Base-by-base conservation (phyloP, 2,113 vertebrate genomes). In the Tamias sibiricus region DNA sequence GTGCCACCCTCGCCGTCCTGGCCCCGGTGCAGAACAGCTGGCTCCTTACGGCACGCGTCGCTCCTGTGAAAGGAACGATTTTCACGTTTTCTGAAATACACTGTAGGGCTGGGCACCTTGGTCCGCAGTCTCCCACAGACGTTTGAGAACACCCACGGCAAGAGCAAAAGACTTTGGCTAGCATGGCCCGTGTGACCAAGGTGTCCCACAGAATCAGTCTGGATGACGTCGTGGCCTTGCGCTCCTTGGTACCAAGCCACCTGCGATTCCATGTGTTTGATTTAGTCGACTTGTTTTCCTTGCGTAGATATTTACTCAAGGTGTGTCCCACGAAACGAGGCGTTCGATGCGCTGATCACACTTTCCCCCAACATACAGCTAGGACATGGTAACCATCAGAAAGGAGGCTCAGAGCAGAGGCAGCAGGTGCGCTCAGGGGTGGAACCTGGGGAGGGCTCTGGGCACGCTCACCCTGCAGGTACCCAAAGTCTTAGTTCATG, bases 151-250 rank as follows among this genome's bases (percentile, higher is more conserved):
- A 30, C 52, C 12, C 24, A 59, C 24, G 9, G 1, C 6, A 35
- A 37, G 52, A 83, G n/a, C 2, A 24, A 13, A 49, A 49, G 47
- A 10, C 47, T n/a, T 40, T 32, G 40, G 19, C 24, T 10, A 52
- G 16, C 2, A 57, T 19, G 54, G 17, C 19, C 20, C 1, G 2
- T 19, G 17, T 57, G 54, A 52, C 14, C 49, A 12, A 52, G 49
- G 4, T 52, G 49, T 52, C 54, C 54, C 22, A 1, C 54, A 57
- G 54, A 20, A 22, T 22, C 54, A 16, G 8, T 26, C 14, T 42
- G 24, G 20, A 32, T 4, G 0, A 7, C 42, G 0, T 4, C 13
- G 14, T 16, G 26, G 28, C 17, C 4, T 30, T 11, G 28, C 20
- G 22, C 35, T 4, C 42, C 6, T 8, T 52, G 22, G 19, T 24